These are phyloP conservation scores for Myzus persicae DNA, from an alignment of 1,140 invertebrate species.

Conservation along the genomic window DNA sequence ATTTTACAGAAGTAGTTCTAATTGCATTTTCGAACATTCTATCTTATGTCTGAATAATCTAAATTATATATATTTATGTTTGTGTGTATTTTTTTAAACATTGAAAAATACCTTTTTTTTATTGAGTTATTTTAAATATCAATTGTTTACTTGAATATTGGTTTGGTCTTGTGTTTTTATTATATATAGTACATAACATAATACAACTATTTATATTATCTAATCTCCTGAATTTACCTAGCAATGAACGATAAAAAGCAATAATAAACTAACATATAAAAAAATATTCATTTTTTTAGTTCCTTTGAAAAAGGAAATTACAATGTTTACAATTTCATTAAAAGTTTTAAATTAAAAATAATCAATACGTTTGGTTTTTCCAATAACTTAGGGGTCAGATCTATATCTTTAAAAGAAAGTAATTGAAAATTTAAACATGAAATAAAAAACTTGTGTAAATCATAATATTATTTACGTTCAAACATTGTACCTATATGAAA, in stretches of 20 bases:
- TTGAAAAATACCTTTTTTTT: no score
- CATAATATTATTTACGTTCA: neutral
- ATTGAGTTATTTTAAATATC: no score
- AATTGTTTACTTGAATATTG: no score
- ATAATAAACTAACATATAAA: neutral
- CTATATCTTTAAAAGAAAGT: neutral
- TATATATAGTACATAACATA: no score
- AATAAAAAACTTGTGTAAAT: neutral
- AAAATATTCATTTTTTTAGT: neutral
- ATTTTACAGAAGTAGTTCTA: neutral
- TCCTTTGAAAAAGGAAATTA: constrained; percentile 16
- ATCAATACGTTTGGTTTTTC: neutral
- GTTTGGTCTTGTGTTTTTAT: no score
- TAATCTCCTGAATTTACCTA: neutral
- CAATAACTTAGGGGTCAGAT: neutral
- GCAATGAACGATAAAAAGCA: neutral
- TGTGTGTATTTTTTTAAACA: no score
- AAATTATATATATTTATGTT: neutral
- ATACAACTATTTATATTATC: no score
- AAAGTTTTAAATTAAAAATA: constrained; percentile 10
- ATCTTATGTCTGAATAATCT: neutral
- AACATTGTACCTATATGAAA: neutral
- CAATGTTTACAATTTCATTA: neutral
- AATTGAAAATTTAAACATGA: neutral
- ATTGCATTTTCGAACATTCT: neutral